Base-by-base conservation (phyloP, 2,888 invertebrate genomes). In the Mechanitis messenoides region DNA sequence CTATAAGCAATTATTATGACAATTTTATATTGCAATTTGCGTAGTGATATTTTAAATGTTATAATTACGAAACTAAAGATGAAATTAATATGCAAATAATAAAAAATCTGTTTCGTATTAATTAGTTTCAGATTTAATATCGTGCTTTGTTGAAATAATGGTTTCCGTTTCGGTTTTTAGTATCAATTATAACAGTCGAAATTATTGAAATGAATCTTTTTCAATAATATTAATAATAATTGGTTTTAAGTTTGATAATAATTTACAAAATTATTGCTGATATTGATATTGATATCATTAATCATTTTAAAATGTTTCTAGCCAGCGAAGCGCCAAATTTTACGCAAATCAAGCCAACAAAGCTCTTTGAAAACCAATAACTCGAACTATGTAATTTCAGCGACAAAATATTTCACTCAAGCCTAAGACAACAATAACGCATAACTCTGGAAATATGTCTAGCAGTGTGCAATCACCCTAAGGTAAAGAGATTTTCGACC, bases 401-500 rank as follows among this genome's bases (percentile, higher is more conserved):
- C 45, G 45, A 62, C 59, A 63, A 63, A 63, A 64, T 66, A 66
- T 64, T 62, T 38, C 64, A 56, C 56, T 66, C 60, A 58, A 60
- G 63, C 66, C 63, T 62, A 66, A 66, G 66, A 66, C 64, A 66
- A 64, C 58, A 57, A 63, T 63, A 60, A 64, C 60, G 64, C 66
- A 66, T 66, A 66, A 58, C 66, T 66, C 59, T 47, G 61, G 60
- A 66, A 66, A 66, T 64, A 62, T 65, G 65, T 58, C 61, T 62
- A 65, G 54, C 35, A 50, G 62, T 65, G 55, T 65, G 62, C 53
- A 57, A 61, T 47, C 54, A 59, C 62, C 66, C 66, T 68, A 61
- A 66, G 65, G 68, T 68, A 63, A 65, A 68, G 68, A 68, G 68
- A 68, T 71, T 70, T 71, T 62, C 67, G 53, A 65, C 64, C 63